Evolutionary conservation across 1,140 invertebrate genomes (phyloP).

Genomic region (Drosophila neocordata): DNA sequence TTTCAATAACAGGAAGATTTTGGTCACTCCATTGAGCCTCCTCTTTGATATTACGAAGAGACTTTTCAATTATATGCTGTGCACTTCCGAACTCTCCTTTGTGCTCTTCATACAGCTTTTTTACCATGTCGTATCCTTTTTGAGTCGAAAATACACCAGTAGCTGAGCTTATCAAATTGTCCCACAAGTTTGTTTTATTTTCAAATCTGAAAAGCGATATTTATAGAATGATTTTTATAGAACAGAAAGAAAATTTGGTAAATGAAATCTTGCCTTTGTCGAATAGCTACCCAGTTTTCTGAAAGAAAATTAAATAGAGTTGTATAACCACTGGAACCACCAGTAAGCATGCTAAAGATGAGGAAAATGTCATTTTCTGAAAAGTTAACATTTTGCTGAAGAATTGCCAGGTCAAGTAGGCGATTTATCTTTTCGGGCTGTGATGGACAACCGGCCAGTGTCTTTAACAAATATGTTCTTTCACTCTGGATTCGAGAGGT

Average conservation of each 20-base stretch:
- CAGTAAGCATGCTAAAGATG: constrained; percentile 88
- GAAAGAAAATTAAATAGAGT: constrained; percentile 88
- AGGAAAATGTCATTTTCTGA: constrained; percentile 88
- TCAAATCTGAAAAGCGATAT: constrained; percentile 84
- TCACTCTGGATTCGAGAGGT: constrained; percentile 87
- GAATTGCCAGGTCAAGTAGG: constrained; percentile 87
- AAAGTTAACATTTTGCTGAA: constrained; percentile 87
- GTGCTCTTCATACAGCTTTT: constrained; percentile 85
- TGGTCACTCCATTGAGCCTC: constrained; percentile 88
- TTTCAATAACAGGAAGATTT: constrained; percentile 87
- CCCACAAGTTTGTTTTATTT: constrained; percentile 88
- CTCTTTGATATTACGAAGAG: constrained; percentile 87
- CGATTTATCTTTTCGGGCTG: constrained; percentile 87
- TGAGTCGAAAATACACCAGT: constrained; percentile 89
- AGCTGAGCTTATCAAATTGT: constrained; percentile 87
- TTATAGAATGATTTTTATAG: not conserved
- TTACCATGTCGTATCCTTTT: constrained; percentile 87
- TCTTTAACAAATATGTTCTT: constrained; percentile 89
- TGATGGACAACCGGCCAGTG: constrained; percentile 88
- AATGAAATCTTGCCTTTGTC: constrained; percentile 86
- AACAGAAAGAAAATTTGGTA: too few relatives aligned
- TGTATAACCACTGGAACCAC: constrained; percentile 87
- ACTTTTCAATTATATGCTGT: constrained; percentile 87
- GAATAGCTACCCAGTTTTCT: constrained; percentile 87
- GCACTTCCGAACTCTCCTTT: constrained; percentile 87